phyloP scores from a whole-genome alignment of 92 coral and sea anemone genomes.

The Epizoanthus fatuus region DNA sequence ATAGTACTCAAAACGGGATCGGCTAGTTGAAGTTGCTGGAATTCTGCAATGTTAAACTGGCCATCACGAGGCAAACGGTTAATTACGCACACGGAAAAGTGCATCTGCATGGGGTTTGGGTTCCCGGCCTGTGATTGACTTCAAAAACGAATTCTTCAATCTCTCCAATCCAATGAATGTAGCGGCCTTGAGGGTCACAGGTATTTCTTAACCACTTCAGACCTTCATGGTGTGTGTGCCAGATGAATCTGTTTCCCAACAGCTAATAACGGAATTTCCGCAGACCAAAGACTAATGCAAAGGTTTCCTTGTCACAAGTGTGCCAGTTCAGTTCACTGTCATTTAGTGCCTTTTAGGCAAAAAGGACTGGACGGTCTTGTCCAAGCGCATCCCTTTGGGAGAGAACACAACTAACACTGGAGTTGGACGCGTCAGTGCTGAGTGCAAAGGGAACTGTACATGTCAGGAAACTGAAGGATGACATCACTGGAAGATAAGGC shows the following conservation, averaged over 20 bases:
- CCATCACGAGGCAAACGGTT: constrained; percentile 8
- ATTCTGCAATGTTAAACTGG: too few species aligned
- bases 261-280: constrained; percentile 53
- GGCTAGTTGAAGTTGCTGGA: too few species aligned
- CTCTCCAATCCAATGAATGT: constrained; percentile 61
- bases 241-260: constrained; percentile 45
- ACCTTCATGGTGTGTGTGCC: constrained; percentile 52
- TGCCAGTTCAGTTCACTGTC: constrained; percentile 63
- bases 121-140: constrained; percentile 36
- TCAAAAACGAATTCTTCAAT: constrained; percentile 54
- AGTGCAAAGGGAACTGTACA: constrained; percentile 53
- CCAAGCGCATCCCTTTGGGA: constrained; percentile 53
- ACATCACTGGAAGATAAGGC: constrained; percentile 53
- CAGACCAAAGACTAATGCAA: constrained; percentile 46
- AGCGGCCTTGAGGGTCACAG: constrained; percentile 62
- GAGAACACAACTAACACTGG: constrained; percentile 67
- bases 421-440: constrained; percentile 70
- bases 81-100: constrained; percentile 43
- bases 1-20: too few species aligned
- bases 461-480: constrained; percentile 68
- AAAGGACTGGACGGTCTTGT: constrained; percentile 52
- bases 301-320: constrained; percentile 63
- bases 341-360: constrained; percentile 49
- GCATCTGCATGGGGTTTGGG: constrained; percentile 69
- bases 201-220: constrained; percentile 53